These are phyloP conservation scores for Caenorhabditis angaria DNA, from an alignment of 2,888 invertebrate species.

Conservation along the genomic window DNA sequence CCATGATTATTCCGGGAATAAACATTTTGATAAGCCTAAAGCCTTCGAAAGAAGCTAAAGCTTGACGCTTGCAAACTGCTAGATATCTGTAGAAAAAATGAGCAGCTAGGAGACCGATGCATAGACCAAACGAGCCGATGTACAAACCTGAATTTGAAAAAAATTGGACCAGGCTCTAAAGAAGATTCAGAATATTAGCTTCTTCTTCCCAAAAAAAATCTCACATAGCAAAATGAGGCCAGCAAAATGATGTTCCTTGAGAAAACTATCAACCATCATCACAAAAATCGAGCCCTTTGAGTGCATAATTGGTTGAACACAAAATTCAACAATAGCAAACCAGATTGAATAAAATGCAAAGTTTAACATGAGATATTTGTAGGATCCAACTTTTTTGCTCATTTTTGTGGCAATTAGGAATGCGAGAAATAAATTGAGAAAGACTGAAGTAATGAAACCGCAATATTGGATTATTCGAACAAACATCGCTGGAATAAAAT, in stretches of 20 bases:
- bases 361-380: slow-evolving; percentile 1
- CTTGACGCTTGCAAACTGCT: background rate
- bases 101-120: background rate
- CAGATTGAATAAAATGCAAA: slow-evolving; percentile 1
- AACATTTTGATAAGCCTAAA: background rate
- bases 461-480: background rate
- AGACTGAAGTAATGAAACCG: background rate
- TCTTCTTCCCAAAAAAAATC: too few species aligned
- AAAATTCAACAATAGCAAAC: background rate
- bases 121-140: background rate
- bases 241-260: background rate
- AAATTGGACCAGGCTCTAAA: too few species aligned
- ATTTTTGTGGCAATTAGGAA: background rate
- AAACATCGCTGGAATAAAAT: too few species aligned
- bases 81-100: background rate
- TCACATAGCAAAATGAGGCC: background rate
- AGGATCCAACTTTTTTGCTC: background rate
- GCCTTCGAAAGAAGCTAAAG: background rate
- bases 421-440: background rate
- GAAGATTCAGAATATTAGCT: too few species aligned
- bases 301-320: slow-evolving; percentile 3
- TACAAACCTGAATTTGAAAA: background rate
- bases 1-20: background rate
- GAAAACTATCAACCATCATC: background rate
- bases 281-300: background rate